A percentile compares a stretch with the other conserved stretches of the same genome.
These are phyloP conservation scores for Forbesichthys papilliferus DNA, from an alignment of 2,113 vertebrate species.

Conservation along the genomic window DNA sequence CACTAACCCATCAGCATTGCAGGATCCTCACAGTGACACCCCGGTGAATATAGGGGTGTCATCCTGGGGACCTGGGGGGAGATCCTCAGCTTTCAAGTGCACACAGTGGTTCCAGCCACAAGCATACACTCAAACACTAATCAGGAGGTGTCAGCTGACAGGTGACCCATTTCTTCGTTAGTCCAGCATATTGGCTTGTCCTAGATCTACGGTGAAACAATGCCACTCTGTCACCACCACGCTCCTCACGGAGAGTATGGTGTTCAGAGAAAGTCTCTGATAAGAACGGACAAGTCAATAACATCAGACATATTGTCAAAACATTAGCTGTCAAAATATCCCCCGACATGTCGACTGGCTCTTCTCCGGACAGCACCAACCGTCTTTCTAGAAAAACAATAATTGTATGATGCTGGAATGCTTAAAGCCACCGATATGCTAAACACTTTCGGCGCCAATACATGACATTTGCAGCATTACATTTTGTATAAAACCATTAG, in stretches of 20 bases:
- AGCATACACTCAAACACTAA: too few species aligned
- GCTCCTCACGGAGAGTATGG: constrained; percentile 52
- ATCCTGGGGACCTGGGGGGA: too few species aligned
- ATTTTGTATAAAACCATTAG: not conserved
- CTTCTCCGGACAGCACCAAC: constrained; percentile 53
- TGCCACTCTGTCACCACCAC: constrained; percentile 15
- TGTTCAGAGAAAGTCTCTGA: constrained; percentile 73
- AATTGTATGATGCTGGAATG: constrained; percentile 74
- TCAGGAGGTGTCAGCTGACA: too few species aligned
- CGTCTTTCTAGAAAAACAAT: constrained; percentile 73
- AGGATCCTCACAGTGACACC: too few species aligned
- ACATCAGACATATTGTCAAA: constrained; percentile 70
- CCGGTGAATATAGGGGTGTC: too few species aligned
- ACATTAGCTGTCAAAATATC: constrained; percentile 75
- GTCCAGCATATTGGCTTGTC: not conserved
- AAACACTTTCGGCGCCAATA: constrained; percentile 49
- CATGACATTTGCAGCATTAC: constrained; percentile 12
- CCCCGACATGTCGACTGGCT: constrained; percentile 53
- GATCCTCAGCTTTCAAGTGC: too few species aligned
- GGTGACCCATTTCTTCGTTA: not conserved
- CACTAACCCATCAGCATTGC: too few species aligned
- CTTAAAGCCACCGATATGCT: constrained; percentile 65
- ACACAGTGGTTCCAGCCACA: too few species aligned
- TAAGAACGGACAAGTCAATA: constrained; percentile 79
- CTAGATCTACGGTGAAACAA: not conserved